Evolutionary conservation across 2,888 invertebrate species (phyloP).

Genomic region (Criorhina ranunculi): DNA sequence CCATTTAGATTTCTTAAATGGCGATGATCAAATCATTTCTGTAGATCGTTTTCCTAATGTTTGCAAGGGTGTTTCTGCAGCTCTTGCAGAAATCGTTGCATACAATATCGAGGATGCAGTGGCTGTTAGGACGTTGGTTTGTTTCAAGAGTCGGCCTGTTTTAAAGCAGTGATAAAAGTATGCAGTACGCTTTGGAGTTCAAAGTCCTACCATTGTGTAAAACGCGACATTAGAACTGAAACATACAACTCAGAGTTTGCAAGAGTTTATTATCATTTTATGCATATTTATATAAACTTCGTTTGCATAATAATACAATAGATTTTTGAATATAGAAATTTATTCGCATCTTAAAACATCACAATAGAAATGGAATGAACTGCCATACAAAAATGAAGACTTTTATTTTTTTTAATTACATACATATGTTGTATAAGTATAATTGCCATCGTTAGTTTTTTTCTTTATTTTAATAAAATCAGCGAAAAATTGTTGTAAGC

Average conservation of each 20-base stretch:
- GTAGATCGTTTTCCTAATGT: too few relatives aligned
- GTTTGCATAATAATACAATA: conserved; percentile 58
- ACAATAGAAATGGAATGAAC: conserved; percentile 75
- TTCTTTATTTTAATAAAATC: conserved; percentile 48
- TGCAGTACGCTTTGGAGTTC: too few relatives aligned
- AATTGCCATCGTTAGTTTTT: conserved; percentile 28
- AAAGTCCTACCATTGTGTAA: too few relatives aligned
- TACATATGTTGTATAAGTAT: not conserved
- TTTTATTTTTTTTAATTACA: not conserved
- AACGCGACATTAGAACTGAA: not conserved
- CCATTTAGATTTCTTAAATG: too few relatives aligned
- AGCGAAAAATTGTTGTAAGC: conserved; percentile 52
- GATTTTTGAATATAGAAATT: conserved; percentile 53
- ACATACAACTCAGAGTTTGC: conserved; percentile 29
- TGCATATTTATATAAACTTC: conserved; percentile 58
- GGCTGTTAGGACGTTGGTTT: too few relatives aligned
- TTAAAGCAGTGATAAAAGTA: too few relatives aligned
- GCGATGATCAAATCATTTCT: too few relatives aligned
- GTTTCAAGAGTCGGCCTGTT: too few relatives aligned
- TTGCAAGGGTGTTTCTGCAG: too few relatives aligned
- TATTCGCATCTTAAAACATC: conserved; percentile 72
- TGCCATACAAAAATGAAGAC: conserved; percentile 69
- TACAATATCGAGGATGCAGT: too few relatives aligned
- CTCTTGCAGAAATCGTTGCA: too few relatives aligned
- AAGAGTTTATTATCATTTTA: conserved; percentile 55